phyloP scores from a whole-genome alignment of 2,797 vertebrate species.

The Onychomys leucogaster region DNA sequence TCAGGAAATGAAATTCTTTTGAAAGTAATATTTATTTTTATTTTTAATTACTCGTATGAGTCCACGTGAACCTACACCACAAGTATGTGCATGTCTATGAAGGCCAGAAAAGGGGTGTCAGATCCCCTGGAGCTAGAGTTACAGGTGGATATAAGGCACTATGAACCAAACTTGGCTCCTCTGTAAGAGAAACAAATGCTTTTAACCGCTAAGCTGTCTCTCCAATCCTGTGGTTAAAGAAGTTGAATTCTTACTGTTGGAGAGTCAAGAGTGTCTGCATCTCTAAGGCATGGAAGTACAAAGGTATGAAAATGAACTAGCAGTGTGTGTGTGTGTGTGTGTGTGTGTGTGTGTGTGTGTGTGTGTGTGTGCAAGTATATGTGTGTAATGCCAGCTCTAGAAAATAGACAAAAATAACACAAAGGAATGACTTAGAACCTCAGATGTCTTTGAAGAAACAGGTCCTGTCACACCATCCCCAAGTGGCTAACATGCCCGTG shows the following conservation, averaged over 20 bases:
- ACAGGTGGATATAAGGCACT: neutral
- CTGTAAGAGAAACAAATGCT: neutral
- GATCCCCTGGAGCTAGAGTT: neutral
- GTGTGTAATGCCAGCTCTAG: neutral
- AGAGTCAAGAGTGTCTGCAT: neutral
- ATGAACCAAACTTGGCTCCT: neutral
- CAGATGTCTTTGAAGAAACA: slow-evolving; percentile 60
- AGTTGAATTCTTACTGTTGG: neutral
- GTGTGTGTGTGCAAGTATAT: no score
- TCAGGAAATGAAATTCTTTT: neutral
- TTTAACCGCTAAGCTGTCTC: no score
- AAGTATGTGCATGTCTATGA: neutral
- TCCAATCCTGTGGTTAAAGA: neutral
- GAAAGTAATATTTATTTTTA: neutral
- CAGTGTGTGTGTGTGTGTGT: neutral
- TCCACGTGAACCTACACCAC: neutral
- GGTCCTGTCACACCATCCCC: neutral
- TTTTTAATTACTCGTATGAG: neutral
- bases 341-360: neutral
- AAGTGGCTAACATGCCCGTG: slow-evolving; percentile 7
- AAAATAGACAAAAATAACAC: slow-evolving; percentile 62
- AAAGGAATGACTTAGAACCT: slow-evolving; percentile 24
- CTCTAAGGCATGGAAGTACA: neutral
- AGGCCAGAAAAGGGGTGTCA: neutral
- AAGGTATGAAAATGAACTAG: neutral